These are phyloP conservation scores for Phaenicophaeus curvirostris DNA, from an alignment of 2,797 vertebrate species.

Conservation along the genomic window DNA sequence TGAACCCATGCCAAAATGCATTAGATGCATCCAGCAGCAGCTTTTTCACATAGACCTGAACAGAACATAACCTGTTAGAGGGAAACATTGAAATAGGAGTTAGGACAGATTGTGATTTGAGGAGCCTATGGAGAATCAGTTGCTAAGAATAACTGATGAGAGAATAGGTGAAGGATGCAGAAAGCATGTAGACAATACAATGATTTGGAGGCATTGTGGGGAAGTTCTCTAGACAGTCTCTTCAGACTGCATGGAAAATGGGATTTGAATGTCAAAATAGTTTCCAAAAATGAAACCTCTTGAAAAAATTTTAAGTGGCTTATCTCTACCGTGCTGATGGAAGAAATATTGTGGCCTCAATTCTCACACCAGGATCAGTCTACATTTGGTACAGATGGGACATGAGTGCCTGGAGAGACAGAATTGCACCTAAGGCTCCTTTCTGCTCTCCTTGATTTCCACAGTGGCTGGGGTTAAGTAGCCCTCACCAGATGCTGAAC, in stretches of 20 bases:
- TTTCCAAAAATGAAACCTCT: background rate
- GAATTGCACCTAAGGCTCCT: background rate
- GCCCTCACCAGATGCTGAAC: background rate
- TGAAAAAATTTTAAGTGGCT: background rate
- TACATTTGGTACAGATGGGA: background rate
- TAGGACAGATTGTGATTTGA: background rate
- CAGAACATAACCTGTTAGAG: rapidly evolving
- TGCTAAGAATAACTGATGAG: background rate
- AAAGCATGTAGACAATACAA: background rate
- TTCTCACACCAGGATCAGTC: background rate
- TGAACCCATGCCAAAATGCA: background rate
- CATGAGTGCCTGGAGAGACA: background rate
- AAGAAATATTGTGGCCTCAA: background rate
- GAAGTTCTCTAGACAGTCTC: background rate
- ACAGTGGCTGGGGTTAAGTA: background rate
- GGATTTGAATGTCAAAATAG: background rate
- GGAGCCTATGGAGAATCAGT: background rate
- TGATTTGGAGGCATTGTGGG: background rate
- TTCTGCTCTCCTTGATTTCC: background rate
- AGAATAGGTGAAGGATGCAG: background rate
- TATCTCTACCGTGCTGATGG: background rate
- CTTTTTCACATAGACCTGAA: background rate
- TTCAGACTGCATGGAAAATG: background rate
- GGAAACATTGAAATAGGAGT: background rate
- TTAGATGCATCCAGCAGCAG: background rate